Base-by-base conservation (phyloP, 2,888 invertebrate genomes). In the Diabrotica balteata region DNA sequence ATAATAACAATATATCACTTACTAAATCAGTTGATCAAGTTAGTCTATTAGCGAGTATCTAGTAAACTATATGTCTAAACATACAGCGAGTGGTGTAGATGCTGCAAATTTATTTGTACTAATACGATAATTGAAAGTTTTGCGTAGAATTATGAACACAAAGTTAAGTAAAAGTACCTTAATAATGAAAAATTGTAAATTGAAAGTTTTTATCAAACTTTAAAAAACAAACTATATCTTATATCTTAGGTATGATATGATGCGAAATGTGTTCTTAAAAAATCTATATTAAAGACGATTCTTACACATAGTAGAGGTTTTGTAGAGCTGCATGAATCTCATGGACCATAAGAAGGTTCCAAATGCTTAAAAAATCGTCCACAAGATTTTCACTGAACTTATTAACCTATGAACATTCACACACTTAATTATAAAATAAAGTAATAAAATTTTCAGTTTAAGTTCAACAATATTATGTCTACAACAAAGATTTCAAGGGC, bases 81-180 rank as follows among this genome's bases (percentile, higher is more conserved):
- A 32, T 11, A 22, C 32, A 17, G 52, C 3, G 32, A 2, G 8
- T 2, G 9, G 17, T 53, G 4, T 22, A n/a, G 52, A 59, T 52
- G 50, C 49, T 57, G 50, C 46, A 49, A 67, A 52, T 63, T 50
- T 54, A 62, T 63, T 63, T 63, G 63, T 63, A 63, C 63, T 63
- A 63, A 50, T 61, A 66, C 32, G 58, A 53, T 47, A 59, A 69
- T 53, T 43, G 46, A 51, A 49, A n/a, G 49, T 44, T 58, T 46
- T 44, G 58, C 53, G 59, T 47, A 70, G 64, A 68, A 68, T 63
- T 66, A 72, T 70, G 73, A 73, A 73, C 73, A 73, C 73, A 72
- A 69, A 63, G 59, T 61, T 68, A 72, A 69, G 66, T 69, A 72
- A 66, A 66, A 70, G 62, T 58, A 67, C 64, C 66, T 42, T 54